Evolutionary conservation across 1,140 invertebrate genomes (phyloP), one percentile per base, ranked within the genome.

Genomic region (Copidosoma floridanum): DNA sequence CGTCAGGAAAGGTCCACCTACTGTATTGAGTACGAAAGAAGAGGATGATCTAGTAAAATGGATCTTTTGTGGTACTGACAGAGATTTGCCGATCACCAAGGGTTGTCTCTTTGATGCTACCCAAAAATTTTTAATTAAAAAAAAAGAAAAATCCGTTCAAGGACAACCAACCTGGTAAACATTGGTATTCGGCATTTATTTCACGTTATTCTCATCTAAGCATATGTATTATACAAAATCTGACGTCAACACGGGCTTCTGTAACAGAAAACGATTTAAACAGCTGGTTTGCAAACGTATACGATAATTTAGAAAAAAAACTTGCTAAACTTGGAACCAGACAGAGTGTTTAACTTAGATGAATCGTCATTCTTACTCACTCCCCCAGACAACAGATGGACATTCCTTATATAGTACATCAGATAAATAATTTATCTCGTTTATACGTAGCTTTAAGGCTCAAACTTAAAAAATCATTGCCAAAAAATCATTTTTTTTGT

Each of bases 291-390:
- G 18, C 29, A 27, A 61, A 65, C 63, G 29, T 69, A 16, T 14
- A 48, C 11, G n/a, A 14, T 7, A 63, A 68, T 64, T 64, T 71
- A 20, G 53, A 61, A 23, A 24, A 63, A 71, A 44, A 43, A 63
- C n/a, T 64, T 57, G 41, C 43, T 47, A 18, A 52, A 68, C 18
- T 63, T 68, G 18, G 51, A 68, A 63, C 65, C 65, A 23, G 23
- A 53, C 6, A 53, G 65, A 53, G 51, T 76, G 24, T 75, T 66
- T 32, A 79, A 77, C 60, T 66, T 64, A 11, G 72, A 79, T 53
- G 75, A 79, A 67, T 70, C 67, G 24, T 65, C 64, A 50, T 74
- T 79, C 56, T 52, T 65, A 16, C 35, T 77, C 18, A 69, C 66
- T 35, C 72, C 73, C 37, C 70, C 71, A 66, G 70, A 44, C 35